Percentiles rank a stretch among this genome's conserved stretches.
These are phyloP conservation scores for Phragmatobia fuliginosa DNA, from an alignment of 2,888 invertebrate genomes.

Conservation along the genomic window DNA sequence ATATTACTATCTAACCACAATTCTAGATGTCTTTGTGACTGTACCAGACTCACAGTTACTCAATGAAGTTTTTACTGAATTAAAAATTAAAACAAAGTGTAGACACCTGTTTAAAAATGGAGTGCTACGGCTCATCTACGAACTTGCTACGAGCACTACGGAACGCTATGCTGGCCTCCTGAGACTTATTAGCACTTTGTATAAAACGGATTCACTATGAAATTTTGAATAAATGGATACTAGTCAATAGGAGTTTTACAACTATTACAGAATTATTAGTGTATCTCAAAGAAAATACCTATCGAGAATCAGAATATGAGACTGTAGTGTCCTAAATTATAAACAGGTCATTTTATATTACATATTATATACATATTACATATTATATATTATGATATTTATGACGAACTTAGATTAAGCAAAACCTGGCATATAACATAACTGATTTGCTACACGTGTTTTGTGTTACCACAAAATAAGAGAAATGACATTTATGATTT, in stretches of 20 bases:
- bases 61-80: background rate
- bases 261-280: background rate
- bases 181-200: slow-evolving; percentile 13
- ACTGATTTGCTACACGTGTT: background rate
- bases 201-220: slow-evolving; percentile 1
- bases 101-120: background rate
- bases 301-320: too few species aligned
- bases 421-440: background rate
- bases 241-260: background rate
- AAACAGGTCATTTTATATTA: too few species aligned
- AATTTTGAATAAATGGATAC: background rate
- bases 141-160: slow-evolving; percentile 12
- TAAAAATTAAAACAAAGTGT: background rate
- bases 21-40: background rate
- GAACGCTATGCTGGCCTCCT: background rate
- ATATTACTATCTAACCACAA: background rate
- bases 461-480: background rate
- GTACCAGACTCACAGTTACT: background rate
- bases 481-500: too few species aligned
- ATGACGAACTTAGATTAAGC: background rate
- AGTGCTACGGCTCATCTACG: slow-evolving; percentile 8
- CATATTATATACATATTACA: too few species aligned
- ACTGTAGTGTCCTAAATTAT: too few species aligned
- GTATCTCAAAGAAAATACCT: background rate
- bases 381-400: too few species aligned